phyloP scores from a whole-genome alignment of 2,888 invertebrate genomes.

The Choristoneura rosaceana region DNA sequence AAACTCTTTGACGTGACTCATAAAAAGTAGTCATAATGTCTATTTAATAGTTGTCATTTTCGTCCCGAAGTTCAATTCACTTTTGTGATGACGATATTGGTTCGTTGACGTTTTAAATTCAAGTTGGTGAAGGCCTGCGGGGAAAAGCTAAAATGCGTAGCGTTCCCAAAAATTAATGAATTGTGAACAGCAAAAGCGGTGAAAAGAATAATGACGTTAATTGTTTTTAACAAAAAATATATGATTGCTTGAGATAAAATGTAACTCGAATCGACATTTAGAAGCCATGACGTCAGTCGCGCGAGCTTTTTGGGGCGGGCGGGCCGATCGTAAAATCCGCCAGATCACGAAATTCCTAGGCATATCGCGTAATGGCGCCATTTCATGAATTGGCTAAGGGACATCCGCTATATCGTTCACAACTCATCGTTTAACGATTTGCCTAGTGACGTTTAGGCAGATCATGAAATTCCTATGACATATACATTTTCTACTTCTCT shows the following conservation, averaged over 20 bases:
- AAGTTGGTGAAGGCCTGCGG: not conserved
- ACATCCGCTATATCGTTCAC: too few species aligned
- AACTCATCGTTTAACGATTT: too few species aligned
- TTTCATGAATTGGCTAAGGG: too few species aligned
- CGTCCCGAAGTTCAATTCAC: constrained; percentile 14
- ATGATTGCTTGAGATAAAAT: not conserved
- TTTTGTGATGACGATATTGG: constrained; percentile 23
- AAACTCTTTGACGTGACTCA: constrained; percentile 8
- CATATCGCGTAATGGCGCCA: too few species aligned
- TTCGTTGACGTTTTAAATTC: constrained; percentile 13
- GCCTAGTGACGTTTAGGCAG: too few species aligned
- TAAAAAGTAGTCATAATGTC: constrained; percentile 13
- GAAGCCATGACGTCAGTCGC: not conserved
- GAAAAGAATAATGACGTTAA: not conserved
- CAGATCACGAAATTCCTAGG: too few species aligned
- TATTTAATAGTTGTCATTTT: constrained; percentile 19
- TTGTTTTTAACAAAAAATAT: not conserved
- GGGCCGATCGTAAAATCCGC: too few species aligned
- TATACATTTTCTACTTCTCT: too few species aligned
- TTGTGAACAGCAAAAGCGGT: not conserved
- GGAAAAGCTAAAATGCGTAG: not conserved
- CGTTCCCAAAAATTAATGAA: not conserved
- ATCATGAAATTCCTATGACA: too few species aligned
- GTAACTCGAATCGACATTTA: not conserved
- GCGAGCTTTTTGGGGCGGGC: not conserved